Conservation (phyloP, 2,888 invertebrate genomes). For the Dascillus cervinus region DNA sequence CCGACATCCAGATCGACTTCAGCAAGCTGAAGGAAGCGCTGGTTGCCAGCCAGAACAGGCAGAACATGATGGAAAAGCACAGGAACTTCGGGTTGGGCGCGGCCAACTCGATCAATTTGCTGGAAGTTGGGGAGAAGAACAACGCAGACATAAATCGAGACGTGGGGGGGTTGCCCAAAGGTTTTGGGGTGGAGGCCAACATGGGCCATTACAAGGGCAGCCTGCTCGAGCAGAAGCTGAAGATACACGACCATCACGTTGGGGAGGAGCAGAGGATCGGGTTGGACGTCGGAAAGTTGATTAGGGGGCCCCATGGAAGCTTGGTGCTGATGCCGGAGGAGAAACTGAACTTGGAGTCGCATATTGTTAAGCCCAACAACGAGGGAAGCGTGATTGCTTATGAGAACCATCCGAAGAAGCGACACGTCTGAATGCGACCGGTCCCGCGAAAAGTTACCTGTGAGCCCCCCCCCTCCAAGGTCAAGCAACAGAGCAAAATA, state of each 20-base stretch:
- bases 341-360: slow-evolving; percentile 52
- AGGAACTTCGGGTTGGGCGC: slow-evolving; percentile 25
- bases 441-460: neutral
- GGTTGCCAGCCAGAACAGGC: slow-evolving; percentile 28
- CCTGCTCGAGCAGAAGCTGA: slow-evolving; percentile 25
- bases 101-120: neutral
- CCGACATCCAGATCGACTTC: slow-evolving; percentile 33
- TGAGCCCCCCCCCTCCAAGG: no score
- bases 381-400: slow-evolving; percentile 54
- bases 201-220: slow-evolving; percentile 25
- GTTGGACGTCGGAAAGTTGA: slow-evolving; percentile 38
- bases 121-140: slow-evolving; percentile 8
- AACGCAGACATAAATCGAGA: slow-evolving; percentile 17
- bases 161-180: slow-evolving; percentile 17
- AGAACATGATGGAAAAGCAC: slow-evolving; percentile 25
- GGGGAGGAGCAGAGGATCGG: slow-evolving; percentile 38
- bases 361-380: slow-evolving; percentile 52
- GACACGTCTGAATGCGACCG: neutral
- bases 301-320: slow-evolving; percentile 50
- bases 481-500: no score
- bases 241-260: slow-evolving; percentile 32
- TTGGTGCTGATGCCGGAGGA: slow-evolving; percentile 47
- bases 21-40: slow-evolving; percentile 31
- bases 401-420: slow-evolving; percentile 28
- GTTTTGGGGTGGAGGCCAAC: slow-evolving; percentile 33